Evolutionary conservation across 2,113 vertebrate genomes (phyloP).

Genomic region (Hippocampus guttulatus): DNA sequence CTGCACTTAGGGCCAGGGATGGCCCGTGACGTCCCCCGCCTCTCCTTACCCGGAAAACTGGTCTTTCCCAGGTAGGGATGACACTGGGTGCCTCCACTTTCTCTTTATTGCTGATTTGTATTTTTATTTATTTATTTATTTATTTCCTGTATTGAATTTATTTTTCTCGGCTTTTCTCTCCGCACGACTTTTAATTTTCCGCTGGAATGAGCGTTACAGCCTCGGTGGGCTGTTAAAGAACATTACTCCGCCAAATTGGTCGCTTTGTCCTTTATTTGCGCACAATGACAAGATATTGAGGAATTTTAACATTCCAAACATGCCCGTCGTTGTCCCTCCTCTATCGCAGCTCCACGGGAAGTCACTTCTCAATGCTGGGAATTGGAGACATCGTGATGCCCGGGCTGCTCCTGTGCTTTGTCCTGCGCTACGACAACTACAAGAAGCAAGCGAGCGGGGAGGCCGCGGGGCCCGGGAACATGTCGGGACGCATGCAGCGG

Average conservation of each 20-base stretch:
- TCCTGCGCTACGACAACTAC: constrained; percentile 97
- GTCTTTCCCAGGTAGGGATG: constrained; percentile 90
- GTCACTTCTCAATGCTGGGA: constrained; percentile 98
- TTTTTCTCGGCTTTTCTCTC: neutral
- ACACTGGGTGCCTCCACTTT: neutral
- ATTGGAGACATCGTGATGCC: constrained; percentile 99
- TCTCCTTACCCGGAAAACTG: constrained; percentile 95
- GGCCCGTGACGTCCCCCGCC: constrained; percentile 91
- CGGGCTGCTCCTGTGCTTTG: constrained; percentile 95
- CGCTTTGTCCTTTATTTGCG: neutral
- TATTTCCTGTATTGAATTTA: neutral
- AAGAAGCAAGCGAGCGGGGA: constrained; percentile 93
- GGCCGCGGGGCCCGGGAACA: constrained; percentile 79
- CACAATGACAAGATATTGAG: neutral
- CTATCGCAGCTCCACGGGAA: constrained; percentile 85
- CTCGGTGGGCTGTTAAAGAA: neutral
- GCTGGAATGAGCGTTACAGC: neutral
- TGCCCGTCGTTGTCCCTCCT: neutral
- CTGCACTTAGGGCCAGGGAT: constrained; percentile 93
- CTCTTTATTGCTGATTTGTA: neutral
- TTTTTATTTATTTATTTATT: neutral
- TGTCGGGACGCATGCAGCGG: constrained; percentile 94
- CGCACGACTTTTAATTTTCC: neutral
- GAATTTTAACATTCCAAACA: neutral
- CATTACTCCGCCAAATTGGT: neutral